Base-by-base conservation (phyloP, 2,797 vertebrate genomes). In the Enteromius afrohamiltoni region DNA sequence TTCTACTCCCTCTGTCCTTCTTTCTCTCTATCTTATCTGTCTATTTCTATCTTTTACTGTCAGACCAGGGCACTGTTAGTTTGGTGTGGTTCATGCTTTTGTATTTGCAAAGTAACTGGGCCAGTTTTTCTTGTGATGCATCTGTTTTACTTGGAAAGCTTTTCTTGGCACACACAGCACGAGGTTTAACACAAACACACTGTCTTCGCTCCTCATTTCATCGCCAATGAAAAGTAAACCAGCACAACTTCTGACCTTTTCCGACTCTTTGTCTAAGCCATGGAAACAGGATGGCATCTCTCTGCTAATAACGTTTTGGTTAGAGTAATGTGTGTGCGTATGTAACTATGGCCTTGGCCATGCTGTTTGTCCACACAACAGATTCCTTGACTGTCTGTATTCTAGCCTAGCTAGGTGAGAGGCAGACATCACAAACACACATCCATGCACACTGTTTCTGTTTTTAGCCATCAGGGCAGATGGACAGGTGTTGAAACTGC, bases 401-500 rank as follows among this genome's bases (percentile, higher is more conserved):
- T 51, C 47, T 68, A 60, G 62, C 23, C 77, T 82, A 74, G 69
- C 47, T 51, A 73, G 47, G 58, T 64, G 69, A 51, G 69, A 82
- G 79, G 84, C 83, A 83, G 49, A 70, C 83, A 81, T 81, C 51
- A 83, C 73, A 62, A 49, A 82, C 67, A 81, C 75, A 83, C 68
- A 85, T 71, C 51, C 71, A 85, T 77, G 80, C 77, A 77, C 71
- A 69, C 45, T 21, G 70, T 34, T 77, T 77, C 88, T 89, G 83
- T 91, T 89, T 88, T 86, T 89, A 91, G 86, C 67, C 70, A 62
- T 26, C 58, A 58, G 75, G 67, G 84, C 85, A 86, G 86, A 87
- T 83, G 83, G 89, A 89, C 88, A 90, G 87, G 88, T 91, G 88
- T 83, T 89, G 86, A 90, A 87, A 85, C 83, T 76, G 75, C 81